Conservation (phyloP, 2,888 invertebrate species). For the Furcula furcula region DNA sequence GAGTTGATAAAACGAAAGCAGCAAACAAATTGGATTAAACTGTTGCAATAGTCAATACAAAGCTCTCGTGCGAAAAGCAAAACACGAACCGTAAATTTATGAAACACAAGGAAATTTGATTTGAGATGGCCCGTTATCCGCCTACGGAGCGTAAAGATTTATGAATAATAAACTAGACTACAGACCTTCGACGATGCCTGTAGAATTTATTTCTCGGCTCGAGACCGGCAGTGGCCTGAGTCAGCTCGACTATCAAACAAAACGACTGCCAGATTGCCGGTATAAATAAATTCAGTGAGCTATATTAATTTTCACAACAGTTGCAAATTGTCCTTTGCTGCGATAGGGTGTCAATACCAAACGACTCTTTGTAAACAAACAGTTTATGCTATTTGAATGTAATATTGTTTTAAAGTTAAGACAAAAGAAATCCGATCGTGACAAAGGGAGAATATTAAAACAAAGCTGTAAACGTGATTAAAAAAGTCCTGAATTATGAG, state of each 20-base stretch:
- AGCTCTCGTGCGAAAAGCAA: neutral
- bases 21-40: no score
- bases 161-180: constrained; percentile 34
- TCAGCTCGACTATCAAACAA: constrained; percentile 28
- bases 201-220: constrained; percentile 28
- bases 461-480: no score
- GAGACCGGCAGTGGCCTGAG: constrained; percentile 14
- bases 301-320: constrained; percentile 24
- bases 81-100: constrained; percentile 22
- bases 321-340: constrained; percentile 19
- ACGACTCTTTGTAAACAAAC: constrained; percentile 30
- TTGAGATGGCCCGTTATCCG: constrained; percentile 24
- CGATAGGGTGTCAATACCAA: constrained; percentile 21
- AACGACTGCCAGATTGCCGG: constrained; percentile 27
- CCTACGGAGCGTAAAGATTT: constrained; percentile 31
- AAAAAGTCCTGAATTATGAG: no score
- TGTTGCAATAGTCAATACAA: no score
- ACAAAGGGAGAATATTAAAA: no score
- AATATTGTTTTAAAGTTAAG: no score
- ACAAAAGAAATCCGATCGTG: no score
- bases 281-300: constrained; percentile 26
- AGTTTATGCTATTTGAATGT: neutral
- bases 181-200: constrained; percentile 24
- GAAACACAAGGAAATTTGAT: constrained; percentile 25
- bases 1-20: no score